These are phyloP conservation scores for Cololabis saira DNA, from an alignment of 2,113 vertebrate genomes.

Conservation along the genomic window DNA sequence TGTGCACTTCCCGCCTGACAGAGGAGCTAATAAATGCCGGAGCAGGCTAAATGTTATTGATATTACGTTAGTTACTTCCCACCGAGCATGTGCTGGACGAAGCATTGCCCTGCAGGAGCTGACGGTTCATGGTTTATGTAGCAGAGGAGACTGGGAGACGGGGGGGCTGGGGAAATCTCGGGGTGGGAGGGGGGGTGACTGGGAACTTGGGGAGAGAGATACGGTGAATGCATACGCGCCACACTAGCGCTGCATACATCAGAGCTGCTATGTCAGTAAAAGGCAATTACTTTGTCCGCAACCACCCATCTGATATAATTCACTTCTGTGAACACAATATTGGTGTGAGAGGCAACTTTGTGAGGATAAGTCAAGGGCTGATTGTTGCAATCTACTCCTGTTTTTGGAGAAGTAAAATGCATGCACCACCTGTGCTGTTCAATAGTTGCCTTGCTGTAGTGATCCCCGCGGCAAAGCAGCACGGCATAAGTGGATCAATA, in stretches of 20 bases:
- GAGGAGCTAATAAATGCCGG: constrained; percentile 14
- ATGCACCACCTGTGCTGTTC: constrained; percentile 27
- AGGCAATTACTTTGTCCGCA: too few species aligned
- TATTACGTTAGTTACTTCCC: constrained; percentile 10
- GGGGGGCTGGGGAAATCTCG: background rate
- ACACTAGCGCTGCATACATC: too few species aligned
- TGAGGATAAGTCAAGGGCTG: constrained; percentile 63
- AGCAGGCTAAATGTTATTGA: constrained; percentile 39
- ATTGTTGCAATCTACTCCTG: constrained; percentile 54
- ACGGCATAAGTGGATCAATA: constrained; percentile 15
- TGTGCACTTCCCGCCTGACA: constrained; percentile 29
- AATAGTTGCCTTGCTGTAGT: constrained; percentile 23
- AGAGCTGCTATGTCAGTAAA: too few species aligned
- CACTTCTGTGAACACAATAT: constrained; percentile 24
- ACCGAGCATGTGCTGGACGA: background rate
- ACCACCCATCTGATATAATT: too few species aligned
- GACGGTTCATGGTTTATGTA: constrained; percentile 60
- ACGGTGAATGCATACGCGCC: too few species aligned
- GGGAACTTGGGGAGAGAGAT: background rate
- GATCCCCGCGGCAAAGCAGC: constrained; percentile 36
- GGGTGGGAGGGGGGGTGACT: constrained; percentile 1
- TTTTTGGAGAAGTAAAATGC: constrained; percentile 23
- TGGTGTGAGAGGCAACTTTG: constrained; percentile 21
- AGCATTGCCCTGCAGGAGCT: constrained; percentile 1
- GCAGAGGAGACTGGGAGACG: constrained; percentile 26